Conservation (phyloP, 2,113 vertebrate species). For the Microcebus tavaratra region DNA sequence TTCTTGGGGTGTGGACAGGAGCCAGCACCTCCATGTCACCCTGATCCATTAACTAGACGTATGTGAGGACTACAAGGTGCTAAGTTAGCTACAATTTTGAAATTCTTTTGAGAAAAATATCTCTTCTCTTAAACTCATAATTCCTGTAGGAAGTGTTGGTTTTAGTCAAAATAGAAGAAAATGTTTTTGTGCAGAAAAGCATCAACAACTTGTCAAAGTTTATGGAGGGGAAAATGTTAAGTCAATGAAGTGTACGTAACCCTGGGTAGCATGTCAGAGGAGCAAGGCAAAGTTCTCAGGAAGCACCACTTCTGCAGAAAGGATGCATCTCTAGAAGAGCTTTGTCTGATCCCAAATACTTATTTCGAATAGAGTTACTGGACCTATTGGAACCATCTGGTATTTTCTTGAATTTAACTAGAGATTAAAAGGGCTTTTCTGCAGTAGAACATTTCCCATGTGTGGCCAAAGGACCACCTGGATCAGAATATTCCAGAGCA, state of each 20-base stretch:
- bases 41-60: neutral
- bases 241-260: neutral
- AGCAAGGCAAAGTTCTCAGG: neutral
- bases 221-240: neutral
- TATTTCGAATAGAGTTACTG: neutral
- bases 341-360: neutral
- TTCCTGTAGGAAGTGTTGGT: neutral
- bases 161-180: slow-evolving; percentile 10
- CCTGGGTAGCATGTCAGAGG: neutral
- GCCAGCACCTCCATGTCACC: too few relatives aligned
- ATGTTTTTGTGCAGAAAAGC: neutral
- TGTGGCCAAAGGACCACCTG: neutral
- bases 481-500: neutral
- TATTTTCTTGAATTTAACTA: neutral
- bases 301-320: neutral
- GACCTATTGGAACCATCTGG: neutral
- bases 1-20: neutral
- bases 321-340: neutral
- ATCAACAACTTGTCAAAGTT: neutral
- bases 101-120: neutral
- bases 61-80: neutral
- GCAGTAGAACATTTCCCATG: neutral
- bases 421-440: neutral
- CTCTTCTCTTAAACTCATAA: neutral
- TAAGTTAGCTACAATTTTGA: neutral